Percentiles rank a stretch among this genome's conserved stretches.
phyloP scores from a whole-genome alignment of 1,140 invertebrate species.

The Zelostemma sp. region DNA sequence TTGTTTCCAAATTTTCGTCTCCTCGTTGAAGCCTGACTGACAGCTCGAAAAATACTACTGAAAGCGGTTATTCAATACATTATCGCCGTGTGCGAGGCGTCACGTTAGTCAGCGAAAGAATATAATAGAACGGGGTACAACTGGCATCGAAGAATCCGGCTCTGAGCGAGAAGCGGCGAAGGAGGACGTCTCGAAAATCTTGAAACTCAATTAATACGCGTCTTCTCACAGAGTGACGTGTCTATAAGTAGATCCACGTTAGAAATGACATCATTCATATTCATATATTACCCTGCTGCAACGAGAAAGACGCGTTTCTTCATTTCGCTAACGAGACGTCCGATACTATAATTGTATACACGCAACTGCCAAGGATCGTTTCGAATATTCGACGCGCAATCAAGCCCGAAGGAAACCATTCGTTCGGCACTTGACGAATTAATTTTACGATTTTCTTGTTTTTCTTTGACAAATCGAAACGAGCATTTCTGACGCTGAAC shows the following conservation, averaged over 20 bases:
- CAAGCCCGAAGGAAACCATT: conserved; percentile 6
- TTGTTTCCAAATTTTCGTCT: conserved; percentile 23
- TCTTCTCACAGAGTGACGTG: conserved; percentile 61
- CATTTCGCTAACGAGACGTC: conserved; percentile 58
- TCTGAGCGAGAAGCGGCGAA: conserved; percentile 25
- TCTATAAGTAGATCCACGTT: conserved; percentile 65
- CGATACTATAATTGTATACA: conserved; percentile 45
- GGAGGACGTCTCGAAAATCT: conserved; percentile 47
- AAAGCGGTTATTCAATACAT: conserved; percentile 44
- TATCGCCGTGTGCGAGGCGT: conserved; percentile 42
- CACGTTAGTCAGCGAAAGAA: conserved; percentile 24
- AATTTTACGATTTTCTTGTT: too few relatives aligned
- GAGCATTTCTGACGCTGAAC: too few relatives aligned
- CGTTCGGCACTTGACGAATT: conserved; percentile 2
- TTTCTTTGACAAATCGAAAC: too few relatives aligned
- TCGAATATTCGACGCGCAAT: neutral
- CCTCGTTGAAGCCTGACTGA: conserved; percentile 16
- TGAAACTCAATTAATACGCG: conserved; percentile 68
- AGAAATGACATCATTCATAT: conserved; percentile 62
- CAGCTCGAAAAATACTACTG: conserved; percentile 32
- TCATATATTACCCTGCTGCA: conserved; percentile 58
- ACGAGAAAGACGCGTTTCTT: conserved; percentile 42
- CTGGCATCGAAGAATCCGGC: conserved; percentile 31
- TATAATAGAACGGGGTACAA: conserved; percentile 23
- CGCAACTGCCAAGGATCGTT: conserved; percentile 33